Percentiles rank a stretch among this genome's conserved stretches.
phyloP scores from a whole-genome alignment of 2,113 vertebrate genomes.

The Montifringilla adamsi region DNA sequence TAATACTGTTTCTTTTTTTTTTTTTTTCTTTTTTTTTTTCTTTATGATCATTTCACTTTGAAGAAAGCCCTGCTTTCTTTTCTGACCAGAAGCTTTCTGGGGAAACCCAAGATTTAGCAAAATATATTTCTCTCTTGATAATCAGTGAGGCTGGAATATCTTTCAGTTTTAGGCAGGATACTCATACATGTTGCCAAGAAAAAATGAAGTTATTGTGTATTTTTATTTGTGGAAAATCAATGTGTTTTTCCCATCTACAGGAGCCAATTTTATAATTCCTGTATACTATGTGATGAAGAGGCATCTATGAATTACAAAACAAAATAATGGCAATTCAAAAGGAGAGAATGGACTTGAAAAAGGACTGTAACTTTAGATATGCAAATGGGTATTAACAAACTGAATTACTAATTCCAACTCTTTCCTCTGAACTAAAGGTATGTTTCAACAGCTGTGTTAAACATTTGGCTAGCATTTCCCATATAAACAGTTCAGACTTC shows the following conservation, averaged over 20 bases:
- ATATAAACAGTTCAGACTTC: neutral
- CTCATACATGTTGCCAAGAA: neutral
- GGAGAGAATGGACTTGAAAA: slow-evolving; percentile 9
- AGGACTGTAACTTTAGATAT: slow-evolving; percentile 14
- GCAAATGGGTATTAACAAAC: slow-evolving; percentile 7
- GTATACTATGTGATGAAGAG: neutral
- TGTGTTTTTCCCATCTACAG: neutral
- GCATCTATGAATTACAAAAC: neutral
- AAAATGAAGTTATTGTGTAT: neutral
- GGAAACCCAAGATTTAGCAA: neutral
- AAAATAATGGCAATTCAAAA: slow-evolving; percentile 40
- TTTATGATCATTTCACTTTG: neutral
- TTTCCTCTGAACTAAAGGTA: slow-evolving; percentile 11
- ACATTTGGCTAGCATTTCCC: slow-evolving; percentile 4
- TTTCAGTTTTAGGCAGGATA: neutral
- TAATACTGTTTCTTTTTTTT: neutral
- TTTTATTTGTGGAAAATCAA: slow-evolving; percentile 32
- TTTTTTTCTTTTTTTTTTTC: neutral
- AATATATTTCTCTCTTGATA: neutral
- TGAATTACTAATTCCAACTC: neutral
- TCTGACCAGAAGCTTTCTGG: neutral
- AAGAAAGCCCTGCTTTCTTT: neutral
- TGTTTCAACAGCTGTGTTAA: slow-evolving; percentile 46
- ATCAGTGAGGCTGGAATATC: neutral
- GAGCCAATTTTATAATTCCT: slow-evolving; percentile 5